Evolutionary conservation across 2,113 vertebrate species (phyloP).

Genomic region (Rhabdomys dilectus): DNA sequence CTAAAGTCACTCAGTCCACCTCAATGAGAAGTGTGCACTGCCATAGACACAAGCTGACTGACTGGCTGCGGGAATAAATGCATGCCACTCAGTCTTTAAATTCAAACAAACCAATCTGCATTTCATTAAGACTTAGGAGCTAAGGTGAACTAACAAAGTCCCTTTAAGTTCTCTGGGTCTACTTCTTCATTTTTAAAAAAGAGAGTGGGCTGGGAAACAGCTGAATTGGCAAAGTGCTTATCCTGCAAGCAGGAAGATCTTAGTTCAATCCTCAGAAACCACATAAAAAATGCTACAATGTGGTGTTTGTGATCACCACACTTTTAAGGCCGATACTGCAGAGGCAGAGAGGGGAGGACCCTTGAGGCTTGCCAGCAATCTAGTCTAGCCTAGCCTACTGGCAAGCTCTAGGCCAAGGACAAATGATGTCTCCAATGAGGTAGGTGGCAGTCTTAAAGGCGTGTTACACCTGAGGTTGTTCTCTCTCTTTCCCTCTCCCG

Average conservation of each 20-base stretch:
- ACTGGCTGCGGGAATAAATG: neutral
- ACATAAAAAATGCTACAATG: neutral
- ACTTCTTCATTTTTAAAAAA: neutral
- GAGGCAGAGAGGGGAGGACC: neutral
- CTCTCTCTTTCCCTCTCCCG: too few relatives aligned
- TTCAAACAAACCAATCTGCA: constrained; percentile 21
- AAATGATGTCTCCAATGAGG: neutral
- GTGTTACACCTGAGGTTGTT: neutral
- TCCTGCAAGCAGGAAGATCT: neutral
- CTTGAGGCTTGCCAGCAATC: neutral
- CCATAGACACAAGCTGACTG: neutral
- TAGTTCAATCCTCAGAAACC: neutral
- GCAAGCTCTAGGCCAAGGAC: neutral
- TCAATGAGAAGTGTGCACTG: constrained; percentile 22
- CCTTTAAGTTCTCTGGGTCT: constrained; percentile 29
- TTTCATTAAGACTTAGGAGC: neutral
- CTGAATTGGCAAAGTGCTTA: neutral
- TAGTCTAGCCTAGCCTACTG: neutral
- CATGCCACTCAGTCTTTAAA: neutral
- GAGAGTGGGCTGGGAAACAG: neutral
- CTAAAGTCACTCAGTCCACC: constrained; percentile 1
- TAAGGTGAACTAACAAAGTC: neutral
- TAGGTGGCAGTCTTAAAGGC: neutral
- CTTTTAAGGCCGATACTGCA: neutral
- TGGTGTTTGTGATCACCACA: neutral